Base-by-base conservation (phyloP, 2,113 vertebrate species). In the Strix uralensis region DNA sequence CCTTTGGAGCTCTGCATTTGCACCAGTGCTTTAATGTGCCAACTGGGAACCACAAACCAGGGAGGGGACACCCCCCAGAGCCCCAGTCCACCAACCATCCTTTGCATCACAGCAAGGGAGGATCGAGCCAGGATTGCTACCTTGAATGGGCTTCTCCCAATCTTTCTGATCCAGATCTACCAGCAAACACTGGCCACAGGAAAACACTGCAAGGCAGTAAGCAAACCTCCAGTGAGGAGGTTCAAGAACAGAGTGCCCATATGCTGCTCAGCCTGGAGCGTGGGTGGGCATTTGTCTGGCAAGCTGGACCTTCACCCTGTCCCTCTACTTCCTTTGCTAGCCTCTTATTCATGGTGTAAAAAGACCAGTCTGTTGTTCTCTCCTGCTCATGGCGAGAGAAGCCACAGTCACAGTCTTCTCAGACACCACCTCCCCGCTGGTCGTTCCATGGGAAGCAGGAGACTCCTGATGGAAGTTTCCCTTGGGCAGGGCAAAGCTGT, bases 61-160 rank as follows among this genome's bases (percentile, higher is more conserved):
- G 30, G n/a, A 58, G 42, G n/a, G 14, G 34, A 69, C 0, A 0
- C 7, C 9, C 2, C 18, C 18, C n/a, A 23, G 30, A 29, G 32
- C 34, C 15, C 23, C 1, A 4, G 26, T 11, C n/a, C 59, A 30
- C 13, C 52, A 47, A 19, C 6, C 15, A 25, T 22, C 23, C 22
- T 62, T 13, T 32, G 42, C 44, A 29, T 21, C 61, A 13, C 38
- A 55, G 34, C 30, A 19, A 34, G 34, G 65, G 27, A 52, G 25
- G 30, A 18, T 21, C 2, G 2, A 57, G 42, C 23, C 20, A 20
- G 36, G 18, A 57, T 13, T 75, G 57, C 40, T 55, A 18, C 46
- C 27, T 57, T 3, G 1, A 6, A 63, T 12, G 54, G 62, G 23
- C 32, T 78, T 44, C 59, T 54, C 14, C 38, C 32, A 57, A 0